Conservation (phyloP, 2,797 vertebrate species). For the Columba guinea region DNA sequence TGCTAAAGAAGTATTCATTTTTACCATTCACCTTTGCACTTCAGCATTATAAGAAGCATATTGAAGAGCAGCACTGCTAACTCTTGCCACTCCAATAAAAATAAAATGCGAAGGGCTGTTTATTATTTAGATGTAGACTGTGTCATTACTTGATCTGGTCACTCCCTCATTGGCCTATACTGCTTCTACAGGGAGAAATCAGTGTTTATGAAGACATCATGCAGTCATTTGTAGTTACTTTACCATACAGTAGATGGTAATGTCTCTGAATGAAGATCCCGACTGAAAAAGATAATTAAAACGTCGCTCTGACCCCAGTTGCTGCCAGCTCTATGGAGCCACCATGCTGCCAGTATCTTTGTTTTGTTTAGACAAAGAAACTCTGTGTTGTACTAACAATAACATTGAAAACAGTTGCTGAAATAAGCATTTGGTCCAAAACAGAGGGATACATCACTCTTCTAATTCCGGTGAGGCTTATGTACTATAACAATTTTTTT, state of each 20-base stretch:
- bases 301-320: conserved; percentile 58
- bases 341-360: conserved; percentile 23
- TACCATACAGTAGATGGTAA: conserved; percentile 60
- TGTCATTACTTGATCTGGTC: conserved; percentile 43
- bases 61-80: background rate
- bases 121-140: conserved; percentile 7
- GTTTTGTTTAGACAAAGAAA: conserved; percentile 68
- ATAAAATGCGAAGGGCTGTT: conserved; percentile 10
- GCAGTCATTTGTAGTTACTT: conserved; percentile 54
- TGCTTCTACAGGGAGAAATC: conserved; percentile 44
- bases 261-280: conserved; percentile 68
- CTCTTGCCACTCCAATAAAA: conserved; percentile 10
- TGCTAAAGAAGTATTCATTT: background rate
- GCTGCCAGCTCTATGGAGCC: conserved; percentile 48
- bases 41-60: background rate
- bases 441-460: background rate
- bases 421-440: conserved; percentile 42
- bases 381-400: conserved; percentile 61
- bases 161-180: conserved; percentile 25
- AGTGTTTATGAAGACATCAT: conserved; percentile 52
- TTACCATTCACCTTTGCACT: background rate
- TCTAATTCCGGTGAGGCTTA: background rate
- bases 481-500: background rate
- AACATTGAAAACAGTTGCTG: conserved; percentile 25
- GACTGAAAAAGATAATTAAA: conserved; percentile 73